Evolutionary conservation across 2,888 invertebrate species (phyloP), one percentile per base, ranked within the genome.

Genomic region (Chrysopilus asiliformis): DNA sequence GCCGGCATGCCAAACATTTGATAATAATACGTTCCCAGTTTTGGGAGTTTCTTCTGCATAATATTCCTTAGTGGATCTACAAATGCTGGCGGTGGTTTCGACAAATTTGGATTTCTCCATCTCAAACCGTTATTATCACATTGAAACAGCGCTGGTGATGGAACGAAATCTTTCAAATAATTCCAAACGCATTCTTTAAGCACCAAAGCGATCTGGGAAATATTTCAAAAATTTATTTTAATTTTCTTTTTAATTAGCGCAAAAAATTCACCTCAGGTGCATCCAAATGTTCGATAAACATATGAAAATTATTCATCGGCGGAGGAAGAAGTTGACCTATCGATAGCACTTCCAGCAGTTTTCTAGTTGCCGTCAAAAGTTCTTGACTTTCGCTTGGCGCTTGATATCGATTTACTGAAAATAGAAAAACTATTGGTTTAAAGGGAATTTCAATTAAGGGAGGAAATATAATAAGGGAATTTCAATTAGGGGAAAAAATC

Each of bases 171-270:
- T 45, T 85, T 74, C 58, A 90, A 79, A 55, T 87, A 91, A 50
- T 79, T 80, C 89, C 90, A 91, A 38, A 91, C 71, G 51, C 85
- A 85, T 53, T 90, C 89, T 33, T 82, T 72, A 45, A 91, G 59
- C 36, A 91, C 69, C 48, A 79, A 72, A 4, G 81, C 81, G 43
- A 86, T 76, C 83, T 61, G 78, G 54, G 38, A 64, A 55, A 39
- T 16, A 30, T 25, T 9, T 14, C 25, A 40, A 27, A 13, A 12
- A 7, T 22, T 22, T 22, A 7, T 22, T 22, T 22, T 22, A 22
- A 10, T 8, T 8, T 10, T 8, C 7, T 22, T 22, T 22, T 22
- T 22, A 22, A n/a, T n/a, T n/a, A n/a, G n/a, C n/a, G n/a, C n/a
- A n/a, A n/a, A n/a, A 24, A 30, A 25, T 24, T 28, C 39, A 55